Evolutionary conservation across 2,888 invertebrate species (phyloP).

Genomic region (Oligia fasciuncula): DNA sequence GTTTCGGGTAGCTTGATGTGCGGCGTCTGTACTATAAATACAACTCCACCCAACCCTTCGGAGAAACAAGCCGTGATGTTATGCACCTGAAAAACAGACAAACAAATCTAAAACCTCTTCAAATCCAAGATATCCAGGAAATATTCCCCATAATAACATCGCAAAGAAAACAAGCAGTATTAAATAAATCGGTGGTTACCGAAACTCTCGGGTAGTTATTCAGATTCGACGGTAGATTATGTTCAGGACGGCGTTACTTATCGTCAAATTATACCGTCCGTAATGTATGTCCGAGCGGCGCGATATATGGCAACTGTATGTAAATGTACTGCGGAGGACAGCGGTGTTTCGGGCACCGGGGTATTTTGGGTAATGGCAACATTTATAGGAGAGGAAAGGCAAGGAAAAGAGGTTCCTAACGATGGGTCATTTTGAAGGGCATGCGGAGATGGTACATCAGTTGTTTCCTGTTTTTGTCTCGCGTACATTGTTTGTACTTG

Average conservation of each 20-base stretch:
- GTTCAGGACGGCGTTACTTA: conserved; percentile 70
- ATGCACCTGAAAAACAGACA: conserved; percentile 23
- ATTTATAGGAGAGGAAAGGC: conserved; percentile 4
- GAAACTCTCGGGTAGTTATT: conserved; percentile 68
- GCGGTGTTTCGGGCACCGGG: conserved; percentile 49
- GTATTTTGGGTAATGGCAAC: conserved; percentile 18
- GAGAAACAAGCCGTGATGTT: neutral
- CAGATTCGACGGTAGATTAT: conserved; percentile 71
- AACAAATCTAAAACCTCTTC: conserved; percentile 32
- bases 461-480: neutral
- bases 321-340: conserved; percentile 70
- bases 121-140: conserved; percentile 30
- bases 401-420: neutral
- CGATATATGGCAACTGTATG: conserved; percentile 77
- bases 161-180: conserved; percentile 65
- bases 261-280: conserved; percentile 68
- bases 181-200: conserved; percentile 65
- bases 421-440: neutral
- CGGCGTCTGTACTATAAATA: too few species aligned
- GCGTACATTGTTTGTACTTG: neutral
- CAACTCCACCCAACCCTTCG: neutral
- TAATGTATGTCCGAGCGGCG: conserved; percentile 72
- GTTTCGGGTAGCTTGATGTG: too few species aligned
- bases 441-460: too few species aligned
- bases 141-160: conserved; percentile 44